These are phyloP conservation scores for Folsomia manolachei DNA, from an alignment of 2,888 invertebrate genomes.

Conservation along the genomic window DNA sequence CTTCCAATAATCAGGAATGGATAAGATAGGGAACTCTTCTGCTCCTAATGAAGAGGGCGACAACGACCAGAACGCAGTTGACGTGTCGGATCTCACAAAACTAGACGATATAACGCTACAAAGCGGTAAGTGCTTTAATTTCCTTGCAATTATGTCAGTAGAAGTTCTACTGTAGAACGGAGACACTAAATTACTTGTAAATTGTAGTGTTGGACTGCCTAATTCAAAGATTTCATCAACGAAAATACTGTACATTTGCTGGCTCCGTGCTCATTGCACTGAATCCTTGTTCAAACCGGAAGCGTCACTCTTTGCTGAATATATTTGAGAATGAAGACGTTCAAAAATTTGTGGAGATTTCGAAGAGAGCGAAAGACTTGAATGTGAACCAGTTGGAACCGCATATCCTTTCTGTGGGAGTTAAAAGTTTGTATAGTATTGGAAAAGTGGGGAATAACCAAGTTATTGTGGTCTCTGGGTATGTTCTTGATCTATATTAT, in stretches of 20 bases:
- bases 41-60: too few species aligned
- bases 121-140: slow-evolving; percentile 44
- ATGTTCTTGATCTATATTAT: too few species aligned
- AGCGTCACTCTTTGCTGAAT: slow-evolving; percentile 13
- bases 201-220: slow-evolving; percentile 40
- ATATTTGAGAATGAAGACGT: slow-evolving; percentile 19
- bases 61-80: not conserved
- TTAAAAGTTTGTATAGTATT: slow-evolving; percentile 37
- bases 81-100: slow-evolving; percentile 36
- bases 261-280: slow-evolving; percentile 42
- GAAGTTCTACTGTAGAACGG: too few species aligned
- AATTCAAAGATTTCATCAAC: slow-evolving; percentile 28
- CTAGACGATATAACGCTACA: slow-evolving; percentile 42
- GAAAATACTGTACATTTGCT: slow-evolving; percentile 42
- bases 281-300: slow-evolving; percentile 39
- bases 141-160: too few species aligned
- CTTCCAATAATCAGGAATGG: too few species aligned
- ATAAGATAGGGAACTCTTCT: too few species aligned
- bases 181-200: too few species aligned
- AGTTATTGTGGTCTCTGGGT: slow-evolving; percentile 43
- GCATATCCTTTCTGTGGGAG: slow-evolving; percentile 42
- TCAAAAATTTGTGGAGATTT: slow-evolving; percentile 10
- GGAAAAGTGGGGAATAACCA: slow-evolving; percentile 38
- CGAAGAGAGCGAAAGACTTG: not conserved
- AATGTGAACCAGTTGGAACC: slow-evolving; percentile 22